Conservation (phyloP, 2,113 vertebrate species). For the Xiphophorus maculatus region DNA sequence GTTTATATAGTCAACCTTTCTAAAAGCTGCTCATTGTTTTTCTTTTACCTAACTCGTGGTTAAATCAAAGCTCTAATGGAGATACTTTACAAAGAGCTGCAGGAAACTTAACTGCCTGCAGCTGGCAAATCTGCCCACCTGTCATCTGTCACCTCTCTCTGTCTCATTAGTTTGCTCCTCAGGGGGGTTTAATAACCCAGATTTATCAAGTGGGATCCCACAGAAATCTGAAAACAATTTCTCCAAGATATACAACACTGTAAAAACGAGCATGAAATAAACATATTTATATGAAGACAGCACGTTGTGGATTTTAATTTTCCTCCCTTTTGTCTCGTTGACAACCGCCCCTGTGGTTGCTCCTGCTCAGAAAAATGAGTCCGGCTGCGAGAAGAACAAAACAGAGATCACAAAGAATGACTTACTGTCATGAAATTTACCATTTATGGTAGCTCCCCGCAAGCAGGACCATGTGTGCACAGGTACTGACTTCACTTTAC, state of each 20-base stretch:
- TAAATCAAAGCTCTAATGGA: conserved; percentile 15
- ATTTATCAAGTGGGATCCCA: conserved; percentile 16
- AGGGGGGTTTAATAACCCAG: conserved; percentile 7
- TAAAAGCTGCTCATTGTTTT: conserved; percentile 4
- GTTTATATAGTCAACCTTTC: background rate
- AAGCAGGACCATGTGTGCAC: conserved; percentile 58
- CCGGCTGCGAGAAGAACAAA: conserved; percentile 21
- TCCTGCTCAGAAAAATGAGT: conserved; percentile 26
- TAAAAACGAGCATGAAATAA: background rate
- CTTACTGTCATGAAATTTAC: conserved; percentile 56
- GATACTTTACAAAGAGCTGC: conserved; percentile 27
- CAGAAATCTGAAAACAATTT: conserved; percentile 16
- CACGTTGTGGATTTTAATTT: background rate
- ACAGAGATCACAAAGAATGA: conserved; percentile 41
- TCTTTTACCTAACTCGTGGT: conserved; percentile 6
- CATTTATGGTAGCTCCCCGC: conserved; percentile 64
- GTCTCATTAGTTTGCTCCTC: conserved; percentile 45
- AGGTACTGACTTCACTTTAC: conserved; percentile 68
- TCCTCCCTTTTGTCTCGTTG: background rate
- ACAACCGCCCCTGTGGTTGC: background rate
- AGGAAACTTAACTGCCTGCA: background rate
- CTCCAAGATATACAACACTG: background rate
- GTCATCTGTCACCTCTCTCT: conserved; percentile 44
- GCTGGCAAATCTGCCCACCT: conserved; percentile 33
- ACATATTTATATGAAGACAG: background rate